Evolutionary conservation across 2,888 invertebrate genomes (phyloP), one percentile per base, ranked within the genome.

Genomic region (Papilio elwesi): DNA sequence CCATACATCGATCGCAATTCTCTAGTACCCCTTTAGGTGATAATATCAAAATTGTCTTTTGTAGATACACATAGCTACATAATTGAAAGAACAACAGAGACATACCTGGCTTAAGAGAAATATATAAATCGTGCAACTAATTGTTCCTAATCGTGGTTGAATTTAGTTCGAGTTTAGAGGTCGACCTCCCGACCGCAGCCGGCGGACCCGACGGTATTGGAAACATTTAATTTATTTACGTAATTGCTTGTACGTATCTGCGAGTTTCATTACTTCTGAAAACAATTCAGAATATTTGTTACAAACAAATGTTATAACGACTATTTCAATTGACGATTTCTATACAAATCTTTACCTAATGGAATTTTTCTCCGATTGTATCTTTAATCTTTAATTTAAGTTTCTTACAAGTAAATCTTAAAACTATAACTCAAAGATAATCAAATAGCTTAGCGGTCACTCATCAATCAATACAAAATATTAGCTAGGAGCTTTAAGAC

Each of bases 181-280:
- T 59, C 59, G 57, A 38, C 57, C 55, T 43, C 26, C 57, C 66
- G 51, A 66, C 66, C 51, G 65, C 71, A 43, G 16, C 51, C 43
- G 43, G n/a, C 49, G 55, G 57, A 51, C 70, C 49, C 57, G 57
- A 59, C 49, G 57, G 66, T 38, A 66, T 66, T 66, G 65, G 59
- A 66, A 71, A 66, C 66, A 66, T 71, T 71, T 55, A 70, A 64
- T 65, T 71, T 66, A 59, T 71, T 71, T 59, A 51, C 49, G 71
- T 65, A 71, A 71, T 71, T 71, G 71, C 66, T 66, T 66, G 43
- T 71, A 71, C 51, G 59, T 38, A 15, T 66, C 48, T 66, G 66
- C 43, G 59, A 59, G 57, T 48, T 65, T 57, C 36, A 65, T 65
- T 55, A 70, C 51, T 57, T 51, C 59, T 62, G 43, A 62, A 59